phyloP scores from a whole-genome alignment of 2,888 invertebrate species.

The Timema podura region DNA sequence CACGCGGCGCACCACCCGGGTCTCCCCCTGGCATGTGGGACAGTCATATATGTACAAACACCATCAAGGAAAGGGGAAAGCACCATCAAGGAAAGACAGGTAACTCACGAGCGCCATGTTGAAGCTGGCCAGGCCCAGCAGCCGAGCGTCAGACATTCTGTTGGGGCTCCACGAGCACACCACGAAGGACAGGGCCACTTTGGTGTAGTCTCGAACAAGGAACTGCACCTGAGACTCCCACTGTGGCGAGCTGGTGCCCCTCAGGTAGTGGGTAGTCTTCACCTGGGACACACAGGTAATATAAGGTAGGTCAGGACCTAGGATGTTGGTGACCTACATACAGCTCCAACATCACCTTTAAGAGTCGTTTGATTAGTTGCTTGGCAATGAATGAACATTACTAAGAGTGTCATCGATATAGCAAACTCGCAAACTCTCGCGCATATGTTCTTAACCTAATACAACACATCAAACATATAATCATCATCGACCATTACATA shows the following conservation, averaged over 20 bases:
- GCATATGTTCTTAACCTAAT: too few species aligned
- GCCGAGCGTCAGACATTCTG: conserved; percentile 49
- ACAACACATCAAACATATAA: too few species aligned
- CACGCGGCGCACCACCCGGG: conserved; percentile 40
- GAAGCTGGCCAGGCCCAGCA: conserved; percentile 49
- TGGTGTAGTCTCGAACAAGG: conserved; percentile 49
- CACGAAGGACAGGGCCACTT: conserved; percentile 49
- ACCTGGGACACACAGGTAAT: conserved; percentile 42
- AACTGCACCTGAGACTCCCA: conserved; percentile 52
- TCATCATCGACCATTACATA: too few species aligned
- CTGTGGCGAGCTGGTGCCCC: conserved; percentile 46
- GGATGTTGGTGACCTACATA: too few species aligned
- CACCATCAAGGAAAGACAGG: not conserved
- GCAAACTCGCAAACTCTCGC: too few species aligned
- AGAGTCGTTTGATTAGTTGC: too few species aligned
- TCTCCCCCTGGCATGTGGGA: conserved; percentile 37
- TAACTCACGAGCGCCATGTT: conserved; percentile 42
- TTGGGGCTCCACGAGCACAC: conserved; percentile 52
- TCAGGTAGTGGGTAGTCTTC: conserved; percentile 50
- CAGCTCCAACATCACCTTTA: too few species aligned
- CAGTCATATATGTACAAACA: not conserved
- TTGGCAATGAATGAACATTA: too few species aligned
- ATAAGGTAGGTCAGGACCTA: too few species aligned
- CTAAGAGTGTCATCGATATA: too few species aligned
- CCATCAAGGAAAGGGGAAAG: not conserved